These are phyloP conservation scores for Lamellibrachia luymesi DNA, from an alignment of 1,140 invertebrate species.

Conservation along the genomic window DNA sequence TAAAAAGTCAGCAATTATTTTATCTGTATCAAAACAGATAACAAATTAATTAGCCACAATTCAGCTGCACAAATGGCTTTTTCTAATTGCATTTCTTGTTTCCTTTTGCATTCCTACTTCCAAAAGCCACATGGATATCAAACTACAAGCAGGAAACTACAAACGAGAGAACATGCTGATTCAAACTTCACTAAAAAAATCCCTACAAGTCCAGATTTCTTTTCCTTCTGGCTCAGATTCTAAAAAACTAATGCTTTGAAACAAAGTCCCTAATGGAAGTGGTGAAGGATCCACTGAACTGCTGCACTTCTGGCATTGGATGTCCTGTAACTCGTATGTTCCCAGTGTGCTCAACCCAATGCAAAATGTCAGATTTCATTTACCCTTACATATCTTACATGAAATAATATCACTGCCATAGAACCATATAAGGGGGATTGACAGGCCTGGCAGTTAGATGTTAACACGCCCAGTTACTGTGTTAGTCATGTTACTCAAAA, in stretches of 20 bases:
- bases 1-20: background rate
- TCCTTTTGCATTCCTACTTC: background rate
- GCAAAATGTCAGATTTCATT: conserved; percentile 1
- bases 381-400: background rate
- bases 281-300: background rate
- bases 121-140: background rate
- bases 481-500: background rate
- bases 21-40: background rate
- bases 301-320: background rate
- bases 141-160: background rate
- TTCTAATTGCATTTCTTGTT: background rate
- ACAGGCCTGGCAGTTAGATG: background rate
- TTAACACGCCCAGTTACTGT: background rate
- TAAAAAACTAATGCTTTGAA: background rate
- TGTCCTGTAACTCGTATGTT: background rate
- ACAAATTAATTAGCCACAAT: background rate
- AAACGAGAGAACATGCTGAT: background rate
- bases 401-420: background rate
- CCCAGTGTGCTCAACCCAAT: background rate
- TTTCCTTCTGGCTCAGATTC: background rate
- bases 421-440: background rate
- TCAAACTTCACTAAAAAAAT: background rate
- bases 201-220: background rate
- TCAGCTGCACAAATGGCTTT: background rate
- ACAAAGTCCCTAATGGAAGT: background rate